Evolutionary conservation across 1,140 invertebrate species (phyloP).

Genomic region (Bilobella aurantiaca): DNA sequence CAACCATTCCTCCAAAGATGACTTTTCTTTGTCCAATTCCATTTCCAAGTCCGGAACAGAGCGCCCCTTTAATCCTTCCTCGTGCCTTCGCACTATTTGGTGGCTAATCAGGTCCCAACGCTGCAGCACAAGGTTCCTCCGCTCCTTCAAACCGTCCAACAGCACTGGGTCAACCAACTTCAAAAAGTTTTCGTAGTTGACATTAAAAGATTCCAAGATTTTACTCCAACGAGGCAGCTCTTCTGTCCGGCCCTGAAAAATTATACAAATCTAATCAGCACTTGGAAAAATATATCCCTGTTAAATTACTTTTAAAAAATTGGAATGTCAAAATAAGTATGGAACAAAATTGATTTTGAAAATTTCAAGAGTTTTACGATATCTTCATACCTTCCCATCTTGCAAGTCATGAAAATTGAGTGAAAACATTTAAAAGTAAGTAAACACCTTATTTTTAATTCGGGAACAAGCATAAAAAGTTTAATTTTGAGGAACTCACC

Average conservation of each 20-base stretch:
- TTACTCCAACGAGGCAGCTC: constrained; percentile 25
- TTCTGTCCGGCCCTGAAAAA: constrained; percentile 24
- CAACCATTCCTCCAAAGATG: constrained; percentile 45
- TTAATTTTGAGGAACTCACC: too few species aligned
- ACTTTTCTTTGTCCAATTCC: constrained; percentile 25
- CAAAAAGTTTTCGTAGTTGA: constrained; percentile 49
- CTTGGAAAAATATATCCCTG: too few species aligned
- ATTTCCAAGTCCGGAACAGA: constrained; percentile 22
- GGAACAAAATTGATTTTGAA: not conserved
- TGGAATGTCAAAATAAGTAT: constrained; percentile 2
- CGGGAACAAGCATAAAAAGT: too few species aligned
- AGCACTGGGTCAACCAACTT: constrained; percentile 54
- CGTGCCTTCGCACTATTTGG: constrained; percentile 21
- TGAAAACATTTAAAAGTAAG: too few species aligned
- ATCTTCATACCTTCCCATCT: not conserved
- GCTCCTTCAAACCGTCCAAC: constrained; percentile 51
- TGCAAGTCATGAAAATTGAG: not conserved
- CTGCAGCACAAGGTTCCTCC: constrained; percentile 38
- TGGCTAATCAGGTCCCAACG: constrained; percentile 38
- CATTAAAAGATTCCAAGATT: constrained; percentile 27
- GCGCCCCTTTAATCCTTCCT: constrained; percentile 3
- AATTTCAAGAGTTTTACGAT: not conserved
- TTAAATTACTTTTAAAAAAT: not conserved
- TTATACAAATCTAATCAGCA: too few species aligned
- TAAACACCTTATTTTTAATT: not conserved